Base-by-base conservation (phyloP, 2,888 invertebrate genomes). In the Megamerina dolium region DNA sequence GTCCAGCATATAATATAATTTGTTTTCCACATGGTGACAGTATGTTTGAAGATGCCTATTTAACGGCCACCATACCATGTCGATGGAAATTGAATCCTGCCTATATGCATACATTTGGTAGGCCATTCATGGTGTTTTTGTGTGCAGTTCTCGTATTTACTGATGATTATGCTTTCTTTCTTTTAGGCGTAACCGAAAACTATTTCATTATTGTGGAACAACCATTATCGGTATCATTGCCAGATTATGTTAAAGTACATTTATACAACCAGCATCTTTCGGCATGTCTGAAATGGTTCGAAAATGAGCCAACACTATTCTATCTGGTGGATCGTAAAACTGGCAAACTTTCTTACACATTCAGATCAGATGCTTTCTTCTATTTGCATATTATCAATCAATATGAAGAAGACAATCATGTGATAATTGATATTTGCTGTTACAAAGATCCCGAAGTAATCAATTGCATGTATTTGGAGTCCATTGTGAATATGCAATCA, bases 21-120 rank as follows among this genome's bases (percentile, higher is more conserved):
- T 77, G 80, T 53, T 88, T 87, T 63, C 81, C 84, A 0, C 74
- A 74, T 21, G 67, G 70, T 2, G 61, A 63, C n/a, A 74, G 75
- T 41, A 79, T 80, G 82, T 85, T 87, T 58, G 78, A 81, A 51
- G 74, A 79, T 52, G 86, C 85, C 0, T 76, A 77, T 50, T 75
- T 88, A 19, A 81, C 87, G 3, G 85, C 82, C 4, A 75, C 77
- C 3, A 69, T 89, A 50, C 83, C 83, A 9, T 81, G 85, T 3
- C 77, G 87, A 45, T 89, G 88, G 89, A 75, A 81, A 23, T 70
- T 90, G 30, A 81, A 87, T 72, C 88, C 90, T 0, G 81, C 85
- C 1, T 95, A 95, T 62, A 92, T 91, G 87, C 95, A 95, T 63
- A 89, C 90, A 2, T 95, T 94, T 68, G 91, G 79, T 73, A 63